phyloP scores from a whole-genome alignment of 2,888 invertebrate species.

The Dolichopus griseipennis region DNA sequence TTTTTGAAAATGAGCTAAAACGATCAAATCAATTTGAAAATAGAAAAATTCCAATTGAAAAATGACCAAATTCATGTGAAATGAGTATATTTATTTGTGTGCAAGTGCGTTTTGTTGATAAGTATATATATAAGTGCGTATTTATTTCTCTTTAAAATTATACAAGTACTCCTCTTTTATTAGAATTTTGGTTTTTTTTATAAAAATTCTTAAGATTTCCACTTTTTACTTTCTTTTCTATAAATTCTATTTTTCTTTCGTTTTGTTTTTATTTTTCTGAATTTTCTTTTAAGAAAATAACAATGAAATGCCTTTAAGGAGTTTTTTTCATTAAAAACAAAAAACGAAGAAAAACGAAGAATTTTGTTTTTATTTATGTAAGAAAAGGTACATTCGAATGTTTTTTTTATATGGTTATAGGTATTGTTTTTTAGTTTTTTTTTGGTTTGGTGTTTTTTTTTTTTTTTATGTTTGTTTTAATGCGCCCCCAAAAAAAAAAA shows the following conservation, averaged over 20 bases:
- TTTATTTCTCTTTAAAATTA: too few species aligned
- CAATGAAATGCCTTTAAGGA: neutral
- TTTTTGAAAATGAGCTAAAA: too few species aligned
- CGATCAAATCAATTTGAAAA: too few species aligned
- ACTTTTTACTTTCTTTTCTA: neutral
- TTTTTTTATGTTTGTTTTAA: neutral
- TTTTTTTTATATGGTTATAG: neutral
- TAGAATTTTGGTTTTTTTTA: neutral
- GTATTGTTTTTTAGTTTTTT: too few species aligned
- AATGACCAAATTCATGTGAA: too few species aligned
- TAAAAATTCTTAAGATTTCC: neutral
- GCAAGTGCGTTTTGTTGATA: too few species aligned
- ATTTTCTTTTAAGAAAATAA: neutral
- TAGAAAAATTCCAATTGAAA: too few species aligned
- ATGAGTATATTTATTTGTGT: too few species aligned
- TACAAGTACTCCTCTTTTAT: neutral
- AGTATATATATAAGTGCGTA: too few species aligned
- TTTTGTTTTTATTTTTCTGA: neutral
- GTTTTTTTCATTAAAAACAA: constrained; percentile 1
- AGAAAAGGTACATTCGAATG: neutral
- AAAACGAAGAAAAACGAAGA: neutral
- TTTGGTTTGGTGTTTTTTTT: too few species aligned
- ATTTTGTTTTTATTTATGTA: neutral
- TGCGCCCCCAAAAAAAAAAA: neutral
- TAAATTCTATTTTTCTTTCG: neutral